Base-by-base conservation (phyloP, 1,140 invertebrate genomes). In the Trinorchestia longiramus region DNA sequence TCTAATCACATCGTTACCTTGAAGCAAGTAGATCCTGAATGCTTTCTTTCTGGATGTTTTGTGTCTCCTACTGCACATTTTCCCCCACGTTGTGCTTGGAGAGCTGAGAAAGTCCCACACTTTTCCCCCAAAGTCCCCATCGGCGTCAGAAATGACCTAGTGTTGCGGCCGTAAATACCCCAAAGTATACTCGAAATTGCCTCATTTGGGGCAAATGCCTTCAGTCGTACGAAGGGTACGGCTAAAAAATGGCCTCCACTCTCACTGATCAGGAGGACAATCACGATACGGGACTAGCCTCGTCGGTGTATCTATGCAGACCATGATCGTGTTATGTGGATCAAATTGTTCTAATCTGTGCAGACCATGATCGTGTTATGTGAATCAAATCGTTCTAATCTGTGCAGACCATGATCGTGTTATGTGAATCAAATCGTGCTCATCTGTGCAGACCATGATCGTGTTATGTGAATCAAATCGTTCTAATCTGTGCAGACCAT, bases 141-240 rank as follows among this genome's bases (percentile, higher is more conserved):
- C 62, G 62, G 62, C 62, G 62, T 77, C 62, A 77, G 62, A 77
- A 77, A 77, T 77, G 62, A 77, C 62, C 62, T 77, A 77, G 62
- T 77, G 62, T 77, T 1, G 15, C 62, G 62, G 62, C 62, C 62
- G 62, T 77, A 77, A 77, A 77, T 77, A 77, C 62, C 62, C 62
- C 15, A 77, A 77, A 77, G 62, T 77, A 77, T 77, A 77, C 62
- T 36, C 62, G 62, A 77, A 77, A 77, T 77, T 77, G 62, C 62
- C 62, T 77, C 62, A 77, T 77, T 77, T 77, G 15, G 62, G 62
- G 62, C 62, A 77, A 77, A 77, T 77, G 62, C 28, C 11, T 77
- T 77, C 62, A 19, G 62, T 77, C 62, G 11, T 77, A 77, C 62
- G 62, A 36, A 77, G 62, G 62, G 28, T 36, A 77, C 11, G 8